Percentiles rank a stretch among this genome's conserved stretches.
phyloP scores from a whole-genome alignment of 2,888 invertebrate genomes.

The Ochropacha duplaris region DNA sequence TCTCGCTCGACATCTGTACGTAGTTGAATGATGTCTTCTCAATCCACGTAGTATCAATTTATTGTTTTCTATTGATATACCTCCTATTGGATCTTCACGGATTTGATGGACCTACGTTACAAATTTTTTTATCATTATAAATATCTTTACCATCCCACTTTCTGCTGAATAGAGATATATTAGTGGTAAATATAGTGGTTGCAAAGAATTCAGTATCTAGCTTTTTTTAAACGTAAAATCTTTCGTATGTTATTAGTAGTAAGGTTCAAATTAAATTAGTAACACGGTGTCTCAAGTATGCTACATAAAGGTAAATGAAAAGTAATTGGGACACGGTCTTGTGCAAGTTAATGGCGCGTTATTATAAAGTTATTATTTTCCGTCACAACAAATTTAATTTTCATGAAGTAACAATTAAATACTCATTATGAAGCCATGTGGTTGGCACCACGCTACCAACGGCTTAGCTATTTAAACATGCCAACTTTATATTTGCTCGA shows the following conservation, averaged over 20 bases:
- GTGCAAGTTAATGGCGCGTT: slow-evolving; percentile 29
- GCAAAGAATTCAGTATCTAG: too few species aligned
- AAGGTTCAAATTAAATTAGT: not conserved
- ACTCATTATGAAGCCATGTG: slow-evolving; percentile 42
- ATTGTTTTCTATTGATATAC: slow-evolving; percentile 85
- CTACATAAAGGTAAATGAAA: not conserved
- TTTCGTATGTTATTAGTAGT: too few species aligned
- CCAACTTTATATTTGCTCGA: slow-evolving; percentile 38
- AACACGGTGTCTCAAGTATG: not conserved
- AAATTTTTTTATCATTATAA: not conserved
- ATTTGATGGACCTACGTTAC: slow-evolving; percentile 84
- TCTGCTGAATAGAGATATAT: too few species aligned
- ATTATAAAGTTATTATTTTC: slow-evolving; percentile 47
- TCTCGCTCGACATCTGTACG: slow-evolving; percentile 91
- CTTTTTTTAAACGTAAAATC: too few species aligned
- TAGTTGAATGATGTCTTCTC: slow-evolving; percentile 87
- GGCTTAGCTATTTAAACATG: slow-evolving; percentile 40
- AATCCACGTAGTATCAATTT: slow-evolving; percentile 87
- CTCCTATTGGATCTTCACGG: slow-evolving; percentile 85
- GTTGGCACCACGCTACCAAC: slow-evolving; percentile 43
- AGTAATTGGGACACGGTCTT: slow-evolving; percentile 8
- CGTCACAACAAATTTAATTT: slow-evolving; percentile 56
- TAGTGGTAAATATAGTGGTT: too few species aligned
- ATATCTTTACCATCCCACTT: too few species aligned
- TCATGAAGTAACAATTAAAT: slow-evolving; percentile 59